A percentile compares a stretch with the other conserved stretches of the same genome.
phyloP scores from a whole-genome alignment of 2,888 invertebrate genomes.

The Nephrotoma appendiculata region DNA sequence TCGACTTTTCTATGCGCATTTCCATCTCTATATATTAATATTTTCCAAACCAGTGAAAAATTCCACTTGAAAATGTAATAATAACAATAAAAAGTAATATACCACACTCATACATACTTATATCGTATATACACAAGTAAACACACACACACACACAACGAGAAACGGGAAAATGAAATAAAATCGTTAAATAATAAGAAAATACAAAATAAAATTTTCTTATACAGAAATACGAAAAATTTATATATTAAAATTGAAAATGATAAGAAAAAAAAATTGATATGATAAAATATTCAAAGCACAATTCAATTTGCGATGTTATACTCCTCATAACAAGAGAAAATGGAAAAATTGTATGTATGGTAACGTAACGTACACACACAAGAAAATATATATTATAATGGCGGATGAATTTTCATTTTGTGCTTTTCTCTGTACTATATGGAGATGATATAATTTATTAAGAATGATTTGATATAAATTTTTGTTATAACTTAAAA shows the following conservation, averaged over 20 bases:
- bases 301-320: not conserved
- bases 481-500: not conserved
- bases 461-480: not conserved
- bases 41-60: not conserved
- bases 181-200: not conserved
- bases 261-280: not conserved
- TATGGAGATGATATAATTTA: not conserved
- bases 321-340: not conserved
- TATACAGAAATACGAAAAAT: not conserved
- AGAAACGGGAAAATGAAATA: not conserved
- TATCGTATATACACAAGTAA: not conserved
- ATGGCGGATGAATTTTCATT: not conserved
- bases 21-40: not conserved
- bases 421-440: not conserved
- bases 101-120: not conserved
- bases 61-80: not conserved
- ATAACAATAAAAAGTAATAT: not conserved
- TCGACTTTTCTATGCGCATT: not conserved
- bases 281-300: not conserved
- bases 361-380: not conserved
- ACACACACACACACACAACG: not conserved
- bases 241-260: not conserved
- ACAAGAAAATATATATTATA: not conserved
- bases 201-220: not conserved
- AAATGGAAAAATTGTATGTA: not conserved